These are phyloP conservation scores for Diadromus collaris DNA, from an alignment of 2,888 invertebrate species.

Conservation along the genomic window DNA sequence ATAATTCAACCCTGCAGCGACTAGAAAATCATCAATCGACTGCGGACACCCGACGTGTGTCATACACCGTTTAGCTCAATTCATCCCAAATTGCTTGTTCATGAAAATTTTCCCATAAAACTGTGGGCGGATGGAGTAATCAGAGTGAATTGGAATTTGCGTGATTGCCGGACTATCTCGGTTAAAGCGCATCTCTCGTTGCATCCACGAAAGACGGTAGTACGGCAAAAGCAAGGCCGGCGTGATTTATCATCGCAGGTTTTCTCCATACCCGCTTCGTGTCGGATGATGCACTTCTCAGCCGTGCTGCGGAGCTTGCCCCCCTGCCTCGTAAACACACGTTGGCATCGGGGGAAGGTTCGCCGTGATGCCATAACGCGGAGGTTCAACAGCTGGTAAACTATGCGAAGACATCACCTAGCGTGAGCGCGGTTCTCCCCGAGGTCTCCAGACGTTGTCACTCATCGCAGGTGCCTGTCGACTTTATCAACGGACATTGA, in stretches of 20 bases:
- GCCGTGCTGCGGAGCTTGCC: conserved; percentile 63
- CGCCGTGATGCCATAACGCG: conserved; percentile 55
- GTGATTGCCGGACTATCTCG: conserved; percentile 32
- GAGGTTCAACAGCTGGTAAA: conserved; percentile 69
- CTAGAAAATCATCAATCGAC: conserved; percentile 6
- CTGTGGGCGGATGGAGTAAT: conserved; percentile 1
- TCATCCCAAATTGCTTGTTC: not conserved
- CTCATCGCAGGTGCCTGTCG: conserved; percentile 57
- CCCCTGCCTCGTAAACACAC: conserved; percentile 74
- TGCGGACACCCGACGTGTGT: not conserved
- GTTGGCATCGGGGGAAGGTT: conserved; percentile 65
- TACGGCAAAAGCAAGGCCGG: conserved; percentile 60
- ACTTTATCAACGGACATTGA: conserved; percentile 58
- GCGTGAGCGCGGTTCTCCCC: conserved; percentile 9
- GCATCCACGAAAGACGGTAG: conserved; percentile 62
- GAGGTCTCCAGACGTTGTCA: conserved; percentile 57
- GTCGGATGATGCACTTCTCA: conserved; percentile 58
- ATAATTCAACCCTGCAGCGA: not conserved
- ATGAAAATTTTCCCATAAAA: conserved; percentile 8
- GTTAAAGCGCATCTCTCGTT: conserved; percentile 53
- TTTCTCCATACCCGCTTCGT: conserved; percentile 52
- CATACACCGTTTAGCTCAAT: not conserved
- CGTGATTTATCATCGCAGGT: conserved; percentile 74
- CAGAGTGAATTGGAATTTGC: conserved; percentile 37
- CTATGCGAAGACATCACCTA: conserved; percentile 65